Evolutionary conservation across 2,888 invertebrate species (phyloP), one percentile per base, ranked within the genome.

Genomic region (Torymus texanus): DNA sequence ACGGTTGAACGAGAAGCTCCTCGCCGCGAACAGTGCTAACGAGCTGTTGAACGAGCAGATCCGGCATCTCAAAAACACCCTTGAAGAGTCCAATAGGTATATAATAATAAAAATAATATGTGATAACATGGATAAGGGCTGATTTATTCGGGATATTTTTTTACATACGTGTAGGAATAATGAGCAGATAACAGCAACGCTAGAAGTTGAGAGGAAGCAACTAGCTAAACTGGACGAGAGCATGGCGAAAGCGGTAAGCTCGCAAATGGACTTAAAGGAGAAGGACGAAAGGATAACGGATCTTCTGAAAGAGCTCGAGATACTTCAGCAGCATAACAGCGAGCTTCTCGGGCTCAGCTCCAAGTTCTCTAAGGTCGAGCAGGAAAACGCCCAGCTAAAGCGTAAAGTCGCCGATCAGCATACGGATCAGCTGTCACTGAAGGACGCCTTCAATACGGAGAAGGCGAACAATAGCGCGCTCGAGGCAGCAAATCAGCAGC

Each of bases 211-310:
- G 55, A 87, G 84, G 74, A 86, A 86, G 70, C 85, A 85, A 13
- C 67, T 84, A 0, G 72, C 82, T 0, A 86, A 88, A 13, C 73
- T 89, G 56, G 87, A 89, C n/a, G 85, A 85, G 0, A 83, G 86
- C 61, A 73, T 86, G 5, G 59, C 84, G 16, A 85, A 79, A 13
- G 84, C 83, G 0, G 86, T 84, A 63, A 85, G 84, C 50, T 85
- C 85, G 10, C 83, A 87, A 14, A 71, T 85, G 2, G 78, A 83
- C 5, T 65, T 87, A 8, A 84, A 86, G 16, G 88, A 87, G 18
- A 89, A 88, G 65, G 88, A 90, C 14, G 87, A 89, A 29, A 86
- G 84, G 68, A 88, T 90, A 81, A 80, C 81, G 11, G 88, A 88
- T 71, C 71, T 90, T 53, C 79, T 78, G 55, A 87, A 81, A 41